Evolutionary conservation across 1,140 invertebrate species (phyloP).

Genomic region (Neelides sp.): DNA sequence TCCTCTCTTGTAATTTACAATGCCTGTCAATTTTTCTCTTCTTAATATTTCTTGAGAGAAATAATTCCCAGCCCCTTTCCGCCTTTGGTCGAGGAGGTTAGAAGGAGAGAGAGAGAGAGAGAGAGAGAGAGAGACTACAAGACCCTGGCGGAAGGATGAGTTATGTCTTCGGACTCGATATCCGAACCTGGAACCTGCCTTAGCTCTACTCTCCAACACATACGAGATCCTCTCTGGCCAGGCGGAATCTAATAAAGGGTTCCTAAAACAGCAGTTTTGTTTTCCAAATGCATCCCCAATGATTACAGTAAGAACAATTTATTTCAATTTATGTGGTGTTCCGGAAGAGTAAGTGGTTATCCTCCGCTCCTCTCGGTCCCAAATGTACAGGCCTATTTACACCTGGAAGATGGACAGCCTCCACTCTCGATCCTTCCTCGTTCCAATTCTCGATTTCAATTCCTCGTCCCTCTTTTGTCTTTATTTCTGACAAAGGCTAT

Average conservation of each 20-base stretch:
- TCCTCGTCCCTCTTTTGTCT: too few species aligned
- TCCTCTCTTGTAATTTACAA: conserved; percentile 21
- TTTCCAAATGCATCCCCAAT: conserved; percentile 23
- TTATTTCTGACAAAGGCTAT: too few species aligned
- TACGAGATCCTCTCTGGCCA: too few species aligned
- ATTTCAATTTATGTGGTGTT: conserved; percentile 26
- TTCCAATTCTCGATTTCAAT: too few species aligned
- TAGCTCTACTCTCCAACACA: too few species aligned
- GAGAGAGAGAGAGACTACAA: too few species aligned
- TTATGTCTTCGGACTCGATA: too few species aligned
- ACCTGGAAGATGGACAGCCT: conserved; percentile 11
- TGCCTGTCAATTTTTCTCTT: conserved; percentile 16
- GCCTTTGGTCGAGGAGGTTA: too few species aligned
- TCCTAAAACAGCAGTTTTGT: conserved; percentile 26
- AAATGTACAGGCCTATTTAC: conserved; percentile 18
- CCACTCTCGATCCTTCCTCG: not conserved
- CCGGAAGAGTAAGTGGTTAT: conserved; percentile 17
- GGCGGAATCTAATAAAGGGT: conserved; percentile 28
- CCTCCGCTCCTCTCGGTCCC: conserved; percentile 11
- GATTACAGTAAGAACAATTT: conserved; percentile 27
- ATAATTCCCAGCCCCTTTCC: too few species aligned
- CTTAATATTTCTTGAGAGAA: conserved; percentile 9
- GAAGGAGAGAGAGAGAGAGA: too few species aligned
- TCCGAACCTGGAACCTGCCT: too few species aligned
- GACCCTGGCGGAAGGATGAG: too few species aligned